Percentiles rank a stretch among this genome's conserved stretches.
phyloP scores from a whole-genome alignment of 2,113 vertebrate species.

The Leucosticte australis region DNA sequence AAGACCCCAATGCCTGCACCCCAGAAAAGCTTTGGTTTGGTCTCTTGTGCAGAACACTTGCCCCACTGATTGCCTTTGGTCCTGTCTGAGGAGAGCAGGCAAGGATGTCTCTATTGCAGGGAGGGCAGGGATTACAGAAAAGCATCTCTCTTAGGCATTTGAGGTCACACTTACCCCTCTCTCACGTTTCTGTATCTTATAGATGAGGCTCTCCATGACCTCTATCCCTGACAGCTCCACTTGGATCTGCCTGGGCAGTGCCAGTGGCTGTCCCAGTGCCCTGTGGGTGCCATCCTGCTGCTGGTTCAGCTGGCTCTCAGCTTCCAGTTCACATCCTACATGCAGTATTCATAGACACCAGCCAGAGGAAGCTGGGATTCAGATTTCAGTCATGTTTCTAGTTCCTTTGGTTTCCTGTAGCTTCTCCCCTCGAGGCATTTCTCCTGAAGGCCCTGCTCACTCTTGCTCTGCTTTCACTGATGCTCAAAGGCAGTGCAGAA shows the following conservation, averaged over 20 bases:
- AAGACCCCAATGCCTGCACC: accelerated
- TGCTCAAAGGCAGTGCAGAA: neutral
- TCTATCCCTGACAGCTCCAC: neutral
- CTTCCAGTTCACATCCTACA: neutral
- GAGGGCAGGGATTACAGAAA: neutral
- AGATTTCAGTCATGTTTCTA: neutral
- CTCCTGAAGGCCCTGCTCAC: neutral
- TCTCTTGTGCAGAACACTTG: neutral
- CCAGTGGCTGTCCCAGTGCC: neutral
- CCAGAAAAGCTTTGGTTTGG: neutral
- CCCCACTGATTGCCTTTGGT: neutral
- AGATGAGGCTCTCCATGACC: neutral
- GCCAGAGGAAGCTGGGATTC: conserved; percentile 1
- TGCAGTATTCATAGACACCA: neutral
- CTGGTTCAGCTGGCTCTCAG: neutral
- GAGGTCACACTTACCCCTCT: neutral
- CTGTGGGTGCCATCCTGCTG: neutral
- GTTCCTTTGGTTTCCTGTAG: neutral
- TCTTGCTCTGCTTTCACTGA: neutral
- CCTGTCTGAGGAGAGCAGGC: neutral
- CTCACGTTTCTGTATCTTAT: accelerated
- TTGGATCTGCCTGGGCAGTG: neutral
- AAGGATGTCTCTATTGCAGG: neutral
- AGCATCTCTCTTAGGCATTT: neutral
- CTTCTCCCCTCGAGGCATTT: neutral